Evolutionary conservation across 2,113 vertebrate genomes (phyloP), one percentile per base, ranked within the genome.

Genomic region (Ictidomys tridecemlineatus): DNA sequence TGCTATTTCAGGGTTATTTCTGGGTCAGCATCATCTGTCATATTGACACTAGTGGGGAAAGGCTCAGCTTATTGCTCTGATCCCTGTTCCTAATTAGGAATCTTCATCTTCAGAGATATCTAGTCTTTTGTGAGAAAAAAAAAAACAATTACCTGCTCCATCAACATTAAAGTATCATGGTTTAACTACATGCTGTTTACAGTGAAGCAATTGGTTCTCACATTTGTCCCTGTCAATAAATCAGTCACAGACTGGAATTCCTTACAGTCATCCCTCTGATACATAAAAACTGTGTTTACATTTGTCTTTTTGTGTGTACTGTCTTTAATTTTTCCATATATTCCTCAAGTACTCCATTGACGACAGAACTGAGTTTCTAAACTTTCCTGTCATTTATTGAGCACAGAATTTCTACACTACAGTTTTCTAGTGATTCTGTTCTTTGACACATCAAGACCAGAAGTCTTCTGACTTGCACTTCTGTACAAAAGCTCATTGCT

Each of bases 1-100:
- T 92, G 48, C 13, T 76, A 5, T 65, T 89, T 93, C 63, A 39
- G 63, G 56, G 22, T 80, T 92, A 8, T 83, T 91, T 97, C 37
- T 24, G 73, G 1, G 39, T 88, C n/a, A 56, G 42, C 24, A 69
- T 73, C 42, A 18, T 86, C 82, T 56, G 2, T 88, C 82, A 58
- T 34, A 20, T 58, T 12, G 39, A 67, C 8, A 51, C 11, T 70
- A 3, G 14, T 65, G 70, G 89, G 65, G 61, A 87, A 92, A 93
- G 30, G 8, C 22, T 58, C n/a, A 73, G 34, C 53, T 78, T 91
- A 67, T 7, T 9, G 16, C 42, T 91, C 14, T 67, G 67, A 93
- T 63, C 30, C 80, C 88, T 78, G 26, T 78, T 95, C 56, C 72
- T 88, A 77, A 67, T 77, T 87, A 94, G 10, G 78, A 16, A 70